Evolutionary conservation across 2,888 invertebrate species (phyloP), one percentile per base, ranked within the genome.

Genomic region (Volucella inanis): DNA sequence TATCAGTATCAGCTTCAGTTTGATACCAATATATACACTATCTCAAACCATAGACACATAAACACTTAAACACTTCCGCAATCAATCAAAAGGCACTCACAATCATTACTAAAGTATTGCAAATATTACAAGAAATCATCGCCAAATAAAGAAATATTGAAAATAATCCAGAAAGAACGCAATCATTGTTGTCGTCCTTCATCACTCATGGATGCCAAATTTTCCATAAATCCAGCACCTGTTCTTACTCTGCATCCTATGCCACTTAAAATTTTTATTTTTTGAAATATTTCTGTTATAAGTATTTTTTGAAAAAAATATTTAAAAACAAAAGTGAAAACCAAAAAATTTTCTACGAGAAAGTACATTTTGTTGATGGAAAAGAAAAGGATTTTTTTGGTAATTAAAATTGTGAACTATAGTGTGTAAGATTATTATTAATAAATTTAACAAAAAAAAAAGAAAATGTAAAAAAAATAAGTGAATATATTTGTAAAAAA

Each of bases 171-270:
- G 6, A 31, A 31, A 31, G 31, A 31, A 78, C 55, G 62, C 70
- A 71, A 75, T 64, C 84, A 79, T 75, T 78, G 72, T 70, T 57
- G 31, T 31, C 59, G 74, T 68, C 62, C 55, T 43, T 47, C 22
- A 55, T 75, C 79, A 84, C 80, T 84, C 84, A 84, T 80, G 59
- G 75, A 80, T 84, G 84, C 84, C 84, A 84, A 84, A 84, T 84
- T 84, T 84, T 80, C 49, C 84, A 84, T 80, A 71, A 39, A 52
- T 67, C 31, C 62, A 74, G 14, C 39, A 79, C 59, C 62, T 50
- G 67, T 49, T 75, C 41, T 75, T 80, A 14, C 65, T 47, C 54
- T 54, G 52, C 70, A 76, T 70, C 50, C 14, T 70, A 50, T 50
- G 57, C 31, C 31, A 31, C 31, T 31, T 38, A 54, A 47, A 55